These are phyloP conservation scores for Saimiri boliviensis DNA, from an alignment of 2,113 vertebrate genomes.

Conservation along the genomic window DNA sequence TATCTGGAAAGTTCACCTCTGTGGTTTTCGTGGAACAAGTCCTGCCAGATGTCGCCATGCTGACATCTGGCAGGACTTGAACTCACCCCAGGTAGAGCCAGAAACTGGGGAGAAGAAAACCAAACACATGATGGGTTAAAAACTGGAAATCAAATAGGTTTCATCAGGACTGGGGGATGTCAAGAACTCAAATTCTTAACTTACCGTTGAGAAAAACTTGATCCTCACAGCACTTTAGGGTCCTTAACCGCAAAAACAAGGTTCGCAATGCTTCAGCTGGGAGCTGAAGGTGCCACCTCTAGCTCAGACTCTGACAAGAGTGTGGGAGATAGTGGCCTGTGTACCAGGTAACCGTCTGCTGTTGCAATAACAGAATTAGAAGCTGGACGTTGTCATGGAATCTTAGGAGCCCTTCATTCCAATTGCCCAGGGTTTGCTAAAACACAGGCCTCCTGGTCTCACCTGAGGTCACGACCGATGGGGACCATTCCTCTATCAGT, in stretches of 20 bases:
- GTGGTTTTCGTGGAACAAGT: conserved; percentile 65
- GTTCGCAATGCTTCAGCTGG: background rate
- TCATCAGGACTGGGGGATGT: background rate
- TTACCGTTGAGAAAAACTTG: background rate
- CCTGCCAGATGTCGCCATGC: no score
- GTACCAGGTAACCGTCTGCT: background rate
- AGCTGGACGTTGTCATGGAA: background rate
- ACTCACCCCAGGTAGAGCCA: background rate
- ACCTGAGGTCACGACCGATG: background rate
- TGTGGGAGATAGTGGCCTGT: rapidly evolving
- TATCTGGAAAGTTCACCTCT: conserved; percentile 58
- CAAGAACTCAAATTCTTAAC: background rate
- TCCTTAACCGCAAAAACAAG: rapidly evolving
- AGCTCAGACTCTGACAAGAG: background rate
- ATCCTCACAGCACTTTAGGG: background rate
- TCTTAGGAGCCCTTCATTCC: background rate
- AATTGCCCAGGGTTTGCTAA: no score
- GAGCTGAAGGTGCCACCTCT: rapidly evolving
- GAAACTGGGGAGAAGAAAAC: background rate
- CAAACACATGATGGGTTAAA: background rate
- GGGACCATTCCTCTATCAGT: no score
- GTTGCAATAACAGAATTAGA: background rate
- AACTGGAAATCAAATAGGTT: background rate
- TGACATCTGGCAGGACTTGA: no score
- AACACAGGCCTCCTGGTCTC: background rate